These are phyloP conservation scores for Trididemnum miniatum DNA, from an alignment of 23 tunicate species.

Conservation along the genomic window DNA sequence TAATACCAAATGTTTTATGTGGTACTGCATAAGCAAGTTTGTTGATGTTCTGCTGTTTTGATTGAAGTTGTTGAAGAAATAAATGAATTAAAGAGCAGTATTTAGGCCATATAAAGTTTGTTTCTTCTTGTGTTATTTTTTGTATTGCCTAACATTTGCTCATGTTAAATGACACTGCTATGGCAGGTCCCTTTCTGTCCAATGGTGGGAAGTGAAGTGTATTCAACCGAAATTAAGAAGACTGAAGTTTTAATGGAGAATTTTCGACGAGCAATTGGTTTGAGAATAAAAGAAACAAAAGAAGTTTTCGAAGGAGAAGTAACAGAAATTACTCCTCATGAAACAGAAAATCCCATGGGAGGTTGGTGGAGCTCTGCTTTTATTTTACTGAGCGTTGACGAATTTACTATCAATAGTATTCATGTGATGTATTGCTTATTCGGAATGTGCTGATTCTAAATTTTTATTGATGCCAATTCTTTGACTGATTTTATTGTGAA, in stretches of 20 bases:
- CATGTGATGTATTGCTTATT: background rate
- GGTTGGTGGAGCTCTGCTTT: constrained; percentile 28
- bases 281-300: constrained; percentile 97
- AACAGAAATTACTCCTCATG: constrained; percentile 97
- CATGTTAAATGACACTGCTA: too few species aligned
- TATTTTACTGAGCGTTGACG: too few species aligned
- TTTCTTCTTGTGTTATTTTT: too few species aligned
- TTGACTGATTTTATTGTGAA: too few species aligned
- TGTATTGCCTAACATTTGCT: too few species aligned
- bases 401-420: too few species aligned
- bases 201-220: constrained; percentile 99
- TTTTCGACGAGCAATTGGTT: constrained; percentile 95
- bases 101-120: too few species aligned
- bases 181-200: constrained; percentile 98
- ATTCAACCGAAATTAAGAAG: constrained; percentile 96
- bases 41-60: too few species aligned
- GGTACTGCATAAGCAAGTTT: too few species aligned
- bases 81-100: background rate
- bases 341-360: constrained; percentile 99
- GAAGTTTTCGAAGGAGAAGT: constrained; percentile 99
- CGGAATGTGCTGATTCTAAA: background rate
- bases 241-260: constrained; percentile 99
- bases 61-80: too few species aligned
- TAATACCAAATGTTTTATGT: too few species aligned
- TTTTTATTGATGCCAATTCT: background rate